Evolutionary conservation across 2,113 vertebrate species (phyloP).

Genomic region (Octodon degus): DNA sequence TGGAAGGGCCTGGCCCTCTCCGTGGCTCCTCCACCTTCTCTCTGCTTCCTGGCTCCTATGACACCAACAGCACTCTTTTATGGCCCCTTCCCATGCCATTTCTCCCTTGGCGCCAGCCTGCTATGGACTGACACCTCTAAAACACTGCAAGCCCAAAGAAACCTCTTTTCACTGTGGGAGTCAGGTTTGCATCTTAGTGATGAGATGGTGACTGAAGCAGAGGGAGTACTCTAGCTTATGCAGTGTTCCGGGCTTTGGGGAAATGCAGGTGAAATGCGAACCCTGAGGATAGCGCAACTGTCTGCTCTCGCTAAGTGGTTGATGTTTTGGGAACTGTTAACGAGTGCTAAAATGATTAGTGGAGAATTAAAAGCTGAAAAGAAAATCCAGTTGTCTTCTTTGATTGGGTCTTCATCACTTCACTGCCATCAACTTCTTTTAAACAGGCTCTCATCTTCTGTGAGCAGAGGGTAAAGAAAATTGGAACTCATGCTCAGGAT

Average conservation of each 20-base stretch:
- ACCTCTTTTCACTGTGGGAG: background rate
- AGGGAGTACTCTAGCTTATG: background rate
- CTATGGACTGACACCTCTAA: background rate
- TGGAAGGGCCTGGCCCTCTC: background rate
- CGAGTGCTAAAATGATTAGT: background rate
- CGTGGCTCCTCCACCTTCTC: background rate
- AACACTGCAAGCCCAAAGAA: background rate
- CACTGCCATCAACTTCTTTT: background rate
- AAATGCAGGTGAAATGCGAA: background rate
- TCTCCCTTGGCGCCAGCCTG: background rate
- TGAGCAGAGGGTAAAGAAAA: background rate
- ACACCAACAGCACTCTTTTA: background rate
- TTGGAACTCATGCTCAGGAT: background rate
- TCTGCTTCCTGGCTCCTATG: background rate
- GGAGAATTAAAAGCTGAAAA: background rate
- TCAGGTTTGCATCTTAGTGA: background rate
- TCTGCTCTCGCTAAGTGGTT: background rate
- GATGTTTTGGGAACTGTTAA: background rate
- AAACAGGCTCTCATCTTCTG: background rate
- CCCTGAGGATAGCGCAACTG: background rate
- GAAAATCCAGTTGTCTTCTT: background rate
- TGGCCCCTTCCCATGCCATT: background rate
- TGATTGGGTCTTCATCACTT: background rate
- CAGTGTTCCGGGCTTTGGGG: background rate
- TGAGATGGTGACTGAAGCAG: background rate